Evolutionary conservation across 2,888 invertebrate genomes (phyloP), one percentile per base, ranked within the genome.

Genomic region (Chymomyza caudatula): DNA sequence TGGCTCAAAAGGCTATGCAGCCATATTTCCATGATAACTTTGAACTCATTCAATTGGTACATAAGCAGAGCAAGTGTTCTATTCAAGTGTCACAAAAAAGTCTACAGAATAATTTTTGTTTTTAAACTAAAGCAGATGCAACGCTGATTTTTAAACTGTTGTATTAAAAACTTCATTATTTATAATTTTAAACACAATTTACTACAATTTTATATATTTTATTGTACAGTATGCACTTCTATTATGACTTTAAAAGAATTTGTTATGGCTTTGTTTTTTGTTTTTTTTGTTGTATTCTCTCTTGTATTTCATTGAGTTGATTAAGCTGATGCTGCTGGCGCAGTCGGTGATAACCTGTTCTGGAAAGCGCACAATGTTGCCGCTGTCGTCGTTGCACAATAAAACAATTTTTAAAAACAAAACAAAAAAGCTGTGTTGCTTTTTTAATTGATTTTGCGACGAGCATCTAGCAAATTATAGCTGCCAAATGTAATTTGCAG

Each of bases 331-430:
- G 69, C 78, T 71, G 72, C 57, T 29, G 13, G 44, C 78, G 54
- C n/a, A n/a, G n/a, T 56, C 8, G 29, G 11, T 78, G 85, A 80
- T 80, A 80, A 80, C 80, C 80, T 80, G 80, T 80, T 80, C 82
- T 84, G 71, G 76, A 67, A 66, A 67, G 68, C 68, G 72, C 17
- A 20, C 17, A 20, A 51, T 20, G 51, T 54, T 64, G 57, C 54
- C 55, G 49, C 20, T 49, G 6, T 19, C 49, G 25, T 53, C 20
- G 80, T 80, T 80, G 80, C 82, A 80, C 85, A 80, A 80, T 80
- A 82, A 17, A 84, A 84, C 78, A 22, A 51, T 19, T 44, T 4
- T 37, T 78, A n/a, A 77, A 74, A 67, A 61, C 71, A 81, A 76
- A 65, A 65, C 72, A 71, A 60, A 75, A 72, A 66, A 69, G 60